Percentiles rank a stretch among this genome's conserved stretches.
Evolutionary conservation across 2,888 invertebrate species (phyloP).

Genomic region (Orthosia gracilis): DNA sequence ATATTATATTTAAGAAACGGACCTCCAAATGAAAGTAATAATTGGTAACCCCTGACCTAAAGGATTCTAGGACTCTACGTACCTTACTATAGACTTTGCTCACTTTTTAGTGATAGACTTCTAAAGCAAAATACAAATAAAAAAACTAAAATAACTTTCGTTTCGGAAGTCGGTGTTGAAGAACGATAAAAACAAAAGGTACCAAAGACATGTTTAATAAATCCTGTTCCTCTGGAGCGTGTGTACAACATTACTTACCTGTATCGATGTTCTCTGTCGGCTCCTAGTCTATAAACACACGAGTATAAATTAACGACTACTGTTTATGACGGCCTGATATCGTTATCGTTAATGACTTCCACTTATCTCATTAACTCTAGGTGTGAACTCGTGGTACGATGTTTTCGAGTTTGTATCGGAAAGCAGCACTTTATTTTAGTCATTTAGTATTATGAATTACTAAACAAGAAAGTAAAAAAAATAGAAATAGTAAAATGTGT

Average conservation of each 20-base stretch:
- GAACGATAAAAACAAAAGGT: no score
- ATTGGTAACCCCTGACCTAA: no score
- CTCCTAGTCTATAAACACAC: constrained; percentile 1
- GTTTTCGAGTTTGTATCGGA: background rate
- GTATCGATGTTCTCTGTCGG: constrained; percentile 3
- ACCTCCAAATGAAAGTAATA: no score
- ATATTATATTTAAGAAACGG: no score
- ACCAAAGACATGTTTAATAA: background rate
- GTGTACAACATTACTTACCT: background rate
- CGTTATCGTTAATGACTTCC: constrained; percentile 35
- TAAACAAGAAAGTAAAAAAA: no score
- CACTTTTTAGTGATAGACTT: no score
- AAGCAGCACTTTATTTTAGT: background rate
- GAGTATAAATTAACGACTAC: constrained; percentile 35
- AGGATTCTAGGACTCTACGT: no score
- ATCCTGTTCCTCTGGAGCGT: background rate
- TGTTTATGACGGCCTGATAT: constrained; percentile 45
- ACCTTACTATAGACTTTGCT: no score
- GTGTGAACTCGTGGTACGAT: constrained; percentile 3
- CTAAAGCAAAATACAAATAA: no score
- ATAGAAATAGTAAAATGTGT: no score
- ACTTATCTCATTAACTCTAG: constrained; percentile 32
- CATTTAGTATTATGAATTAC: background rate
- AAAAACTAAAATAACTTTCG: no score
- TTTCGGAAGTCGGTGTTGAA: background rate